Percentiles rank a stretch among this genome's conserved stretches.
Evolutionary conservation across 2,888 invertebrate genomes (phyloP).

Genomic region (Agrotis exclamationis): DNA sequence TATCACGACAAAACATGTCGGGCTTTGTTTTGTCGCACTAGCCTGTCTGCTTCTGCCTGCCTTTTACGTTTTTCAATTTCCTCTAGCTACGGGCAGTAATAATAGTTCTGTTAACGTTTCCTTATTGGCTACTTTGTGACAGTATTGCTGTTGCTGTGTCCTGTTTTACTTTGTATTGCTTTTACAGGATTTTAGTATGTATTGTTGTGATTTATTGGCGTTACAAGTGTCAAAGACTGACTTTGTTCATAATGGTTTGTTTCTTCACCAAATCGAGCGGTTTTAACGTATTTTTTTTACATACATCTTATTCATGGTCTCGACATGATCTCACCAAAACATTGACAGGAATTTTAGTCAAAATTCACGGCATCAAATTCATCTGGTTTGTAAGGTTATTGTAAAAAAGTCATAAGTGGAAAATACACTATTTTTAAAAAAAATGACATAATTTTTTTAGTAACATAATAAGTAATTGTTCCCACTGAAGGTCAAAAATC

Average conservation of each 20-base stretch:
- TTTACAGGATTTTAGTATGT: constrained; percentile 5
- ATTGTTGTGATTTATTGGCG: not conserved
- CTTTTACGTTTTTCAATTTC: constrained; percentile 35
- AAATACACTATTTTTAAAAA: no score
- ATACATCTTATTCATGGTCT: no score
- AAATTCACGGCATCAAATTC: no score
- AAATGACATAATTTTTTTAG: no score
- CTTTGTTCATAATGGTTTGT: not conserved
- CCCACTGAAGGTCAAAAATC: no score
- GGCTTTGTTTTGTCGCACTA: constrained; percentile 17
- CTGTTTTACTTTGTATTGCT: constrained; percentile 10
- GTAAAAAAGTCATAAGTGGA: no score
- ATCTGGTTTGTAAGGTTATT: no score
- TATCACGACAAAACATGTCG: constrained; percentile 24
- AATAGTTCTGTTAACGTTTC: constrained; percentile 22
- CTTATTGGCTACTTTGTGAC: constrained; percentile 18
- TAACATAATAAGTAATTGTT: no score
- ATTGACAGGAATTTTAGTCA: no score
- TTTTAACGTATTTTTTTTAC: no score
- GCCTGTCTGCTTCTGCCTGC: constrained; percentile 8
- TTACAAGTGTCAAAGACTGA: not conserved
- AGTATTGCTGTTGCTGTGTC: constrained; percentile 20
- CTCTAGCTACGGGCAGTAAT: constrained; percentile 28
- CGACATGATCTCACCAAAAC: no score
- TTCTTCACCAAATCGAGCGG: not conserved